These are phyloP conservation scores for Habrosyne pyritoides DNA, from an alignment of 2,888 invertebrate species.

Conservation along the genomic window DNA sequence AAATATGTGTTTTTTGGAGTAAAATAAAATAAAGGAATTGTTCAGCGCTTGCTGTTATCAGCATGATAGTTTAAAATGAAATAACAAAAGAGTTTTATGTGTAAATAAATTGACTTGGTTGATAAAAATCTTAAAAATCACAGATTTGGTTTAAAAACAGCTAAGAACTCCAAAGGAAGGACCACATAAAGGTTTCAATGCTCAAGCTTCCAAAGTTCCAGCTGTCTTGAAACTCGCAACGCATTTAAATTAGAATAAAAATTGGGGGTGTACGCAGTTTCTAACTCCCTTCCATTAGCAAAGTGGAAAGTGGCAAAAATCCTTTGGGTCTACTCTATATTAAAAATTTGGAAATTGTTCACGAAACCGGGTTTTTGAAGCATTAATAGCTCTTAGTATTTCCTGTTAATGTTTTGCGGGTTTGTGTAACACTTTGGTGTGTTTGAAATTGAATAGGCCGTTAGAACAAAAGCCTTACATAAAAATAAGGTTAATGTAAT, in stretches of 20 bases:
- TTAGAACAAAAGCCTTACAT: background rate
- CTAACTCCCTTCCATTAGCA: constrained; percentile 4
- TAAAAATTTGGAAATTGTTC: constrained; percentile 1
- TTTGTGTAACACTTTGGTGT: background rate
- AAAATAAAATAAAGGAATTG: background rate
- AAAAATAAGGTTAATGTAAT: background rate
- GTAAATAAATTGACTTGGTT: too few species aligned
- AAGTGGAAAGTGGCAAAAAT: background rate
- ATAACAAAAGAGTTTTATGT: too few species aligned
- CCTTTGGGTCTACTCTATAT: background rate
- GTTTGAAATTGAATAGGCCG: background rate
- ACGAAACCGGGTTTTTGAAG: background rate
- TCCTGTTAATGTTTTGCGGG: background rate
- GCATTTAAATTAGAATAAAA: constrained; percentile 7
- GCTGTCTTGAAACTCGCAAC: background rate
- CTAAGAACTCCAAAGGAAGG: background rate
- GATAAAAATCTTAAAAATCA: too few species aligned
- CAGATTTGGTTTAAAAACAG: background rate
- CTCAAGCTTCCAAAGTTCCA: background rate
- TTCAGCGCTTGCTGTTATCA: background rate
- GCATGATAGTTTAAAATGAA: background rate
- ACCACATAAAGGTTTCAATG: constrained; percentile 5
- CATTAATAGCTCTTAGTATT: background rate
- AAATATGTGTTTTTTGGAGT: background rate
- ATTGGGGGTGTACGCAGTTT: background rate